A percentile compares a stretch with the other conserved stretches of the same genome.
Conservation (phyloP, 2,113 vertebrate species). For the Gopherus flavomarginatus region DNA sequence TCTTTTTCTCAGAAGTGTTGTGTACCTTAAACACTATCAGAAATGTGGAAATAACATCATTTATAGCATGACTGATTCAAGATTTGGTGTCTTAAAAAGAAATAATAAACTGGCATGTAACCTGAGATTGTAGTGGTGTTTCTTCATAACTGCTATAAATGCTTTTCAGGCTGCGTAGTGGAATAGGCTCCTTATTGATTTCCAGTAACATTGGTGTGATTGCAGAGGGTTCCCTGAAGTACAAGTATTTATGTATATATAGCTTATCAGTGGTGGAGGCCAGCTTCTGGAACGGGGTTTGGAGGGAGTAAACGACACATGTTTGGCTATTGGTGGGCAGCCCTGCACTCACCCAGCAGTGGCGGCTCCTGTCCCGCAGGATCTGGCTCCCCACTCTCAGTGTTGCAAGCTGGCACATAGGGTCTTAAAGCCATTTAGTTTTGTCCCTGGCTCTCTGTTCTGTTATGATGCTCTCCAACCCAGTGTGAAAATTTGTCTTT, state of each 20-base stretch:
- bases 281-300: too few species aligned
- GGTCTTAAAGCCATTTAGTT: not conserved
- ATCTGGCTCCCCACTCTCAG: too few species aligned
- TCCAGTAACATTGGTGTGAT: not conserved
- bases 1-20: not conserved
- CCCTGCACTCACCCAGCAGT: too few species aligned
- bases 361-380: too few species aligned
- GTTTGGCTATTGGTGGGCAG: too few species aligned
- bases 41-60: not conserved
- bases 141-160: not conserved
- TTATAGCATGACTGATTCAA: not conserved
- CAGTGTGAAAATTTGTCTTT: not conserved
- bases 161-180: not conserved
- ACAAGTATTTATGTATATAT: not conserved
- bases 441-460: not conserved
- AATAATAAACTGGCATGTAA: not conserved
- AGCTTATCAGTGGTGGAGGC: too few species aligned
- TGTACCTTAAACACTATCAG: fast-evolving
- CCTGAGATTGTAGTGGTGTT: not conserved
- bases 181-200: not conserved
- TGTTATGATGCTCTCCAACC: not conserved
- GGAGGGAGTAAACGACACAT: too few species aligned
- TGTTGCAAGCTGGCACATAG: too few species aligned
- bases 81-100: not conserved
- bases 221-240: not conserved